Evolutionary conservation across 2,797 vertebrate species (phyloP).

Genomic region (Nyctibius grandis): DNA sequence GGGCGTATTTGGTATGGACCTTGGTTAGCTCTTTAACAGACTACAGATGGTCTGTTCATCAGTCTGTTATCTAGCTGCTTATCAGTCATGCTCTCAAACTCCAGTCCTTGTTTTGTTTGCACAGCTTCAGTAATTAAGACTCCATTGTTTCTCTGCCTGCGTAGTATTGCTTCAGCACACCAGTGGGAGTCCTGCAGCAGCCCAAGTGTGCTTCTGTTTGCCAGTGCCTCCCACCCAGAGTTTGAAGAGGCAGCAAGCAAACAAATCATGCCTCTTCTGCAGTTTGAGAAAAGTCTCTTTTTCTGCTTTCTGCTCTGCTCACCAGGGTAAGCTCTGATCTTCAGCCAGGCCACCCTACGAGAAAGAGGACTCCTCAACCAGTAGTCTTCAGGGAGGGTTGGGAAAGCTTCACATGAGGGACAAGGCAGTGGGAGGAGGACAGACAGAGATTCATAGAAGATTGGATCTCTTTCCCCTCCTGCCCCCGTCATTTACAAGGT

Average conservation of each 20-base stretch:
- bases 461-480: neutral
- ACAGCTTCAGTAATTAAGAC: neutral
- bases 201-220: neutral
- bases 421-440: neutral
- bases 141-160: neutral
- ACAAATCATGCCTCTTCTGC: neutral
- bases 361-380: neutral
- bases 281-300: neutral
- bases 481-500: neutral
- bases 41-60: neutral
- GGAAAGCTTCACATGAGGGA: neutral
- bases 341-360: neutral
- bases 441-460: neutral
- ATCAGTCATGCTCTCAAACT: neutral
- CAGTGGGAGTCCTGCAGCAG: neutral
- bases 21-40: neutral
- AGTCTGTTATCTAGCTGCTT: neutral
- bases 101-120: neutral
- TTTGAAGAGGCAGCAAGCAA: neutral
- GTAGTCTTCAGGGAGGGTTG: neutral
- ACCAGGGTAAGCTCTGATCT: neutral
- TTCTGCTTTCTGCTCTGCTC: neutral
- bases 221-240: neutral
- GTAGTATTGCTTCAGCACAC: neutral
- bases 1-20: neutral